Evolutionary conservation across 2,888 invertebrate species (phyloP).

Genomic region (Nymphalis urticae): DNA sequence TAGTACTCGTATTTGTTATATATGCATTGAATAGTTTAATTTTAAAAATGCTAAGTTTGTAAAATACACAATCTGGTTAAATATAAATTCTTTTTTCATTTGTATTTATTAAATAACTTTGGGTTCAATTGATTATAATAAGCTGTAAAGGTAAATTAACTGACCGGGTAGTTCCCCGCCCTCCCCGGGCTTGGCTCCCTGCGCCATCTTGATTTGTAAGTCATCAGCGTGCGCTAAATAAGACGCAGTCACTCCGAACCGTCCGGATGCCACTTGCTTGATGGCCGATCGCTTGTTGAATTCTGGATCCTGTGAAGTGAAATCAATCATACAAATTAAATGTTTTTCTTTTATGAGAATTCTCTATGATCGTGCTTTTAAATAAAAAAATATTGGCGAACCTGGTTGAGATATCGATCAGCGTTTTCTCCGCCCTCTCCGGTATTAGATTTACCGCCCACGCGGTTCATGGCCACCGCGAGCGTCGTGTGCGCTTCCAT

Average conservation of each 20-base stretch:
- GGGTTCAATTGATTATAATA: neutral
- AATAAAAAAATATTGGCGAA: slow-evolving; percentile 36
- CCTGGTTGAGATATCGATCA: slow-evolving; percentile 87
- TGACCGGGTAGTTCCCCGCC: slow-evolving; percentile 96
- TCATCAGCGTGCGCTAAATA: slow-evolving; percentile 99
- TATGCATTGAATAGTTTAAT: no score
- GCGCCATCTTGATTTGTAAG: slow-evolving; percentile 99
- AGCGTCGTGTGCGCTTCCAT: slow-evolving; percentile 97
- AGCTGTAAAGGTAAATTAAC: neutral
- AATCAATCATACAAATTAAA: neutral
- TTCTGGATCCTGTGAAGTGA: slow-evolving; percentile 84
- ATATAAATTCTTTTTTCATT: no score
- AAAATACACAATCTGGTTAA: no score
- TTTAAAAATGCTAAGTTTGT: no score
- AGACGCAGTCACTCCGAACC: slow-evolving; percentile 98
- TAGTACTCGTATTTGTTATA: no score
- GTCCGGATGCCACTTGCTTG: slow-evolving; percentile 99
- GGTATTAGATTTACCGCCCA: slow-evolving; percentile 99
- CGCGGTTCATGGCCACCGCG: slow-evolving; percentile 98
- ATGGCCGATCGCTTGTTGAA: slow-evolving; percentile 95
- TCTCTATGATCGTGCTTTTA: neutral
- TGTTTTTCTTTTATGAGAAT: neutral
- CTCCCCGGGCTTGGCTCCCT: slow-evolving; percentile 99
- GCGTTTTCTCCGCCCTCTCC: slow-evolving; percentile 97
- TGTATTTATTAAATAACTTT: no score